Base-by-base conservation (phyloP, 2,888 invertebrate genomes). In the Candidula unifasciata region DNA sequence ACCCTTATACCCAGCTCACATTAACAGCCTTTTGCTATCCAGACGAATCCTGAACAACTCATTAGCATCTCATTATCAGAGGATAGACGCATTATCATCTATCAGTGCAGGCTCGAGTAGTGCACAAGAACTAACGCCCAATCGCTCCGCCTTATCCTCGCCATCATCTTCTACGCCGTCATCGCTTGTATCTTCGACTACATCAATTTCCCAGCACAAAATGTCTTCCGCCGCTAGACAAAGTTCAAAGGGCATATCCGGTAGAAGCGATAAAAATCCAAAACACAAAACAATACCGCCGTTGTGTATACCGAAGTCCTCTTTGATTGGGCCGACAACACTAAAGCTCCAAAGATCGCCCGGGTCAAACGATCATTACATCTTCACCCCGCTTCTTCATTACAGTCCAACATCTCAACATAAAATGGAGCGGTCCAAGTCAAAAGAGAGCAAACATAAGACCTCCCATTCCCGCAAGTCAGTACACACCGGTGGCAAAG, bases 341-440 rank as follows among this genome's bases (percentile, higher is more conserved):
- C 71, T 85, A 21, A 85, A 85, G 44, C 71, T 85, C 1, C 85
- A 85, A 37, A 37, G 85, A 30, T 85, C 85, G 13, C 85, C 85
- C 5, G 85, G 85, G 24, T 85, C 85, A 2, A 81, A 77, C 24
- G 85, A 85, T 35, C 84, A 84, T 37, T 85, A 85, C 54, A 77
- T 81, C 37, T 77, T 82, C 33, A 37, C 80, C 21, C 85, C 80
- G 13, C 35, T 71, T 8, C 24, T 44, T 13, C 73, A 57, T 16
- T 64, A 54, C 57, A 44, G 8, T 13, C 44, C 44, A 13, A 54
- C 52, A 10, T 8, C 64, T 27, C 80, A 77, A 33, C 80, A 60
- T 35, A 52, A 66, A 33, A 77, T 80, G 18, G 83, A 77, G 13
- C 52, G 77, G 21, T 60, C 66, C 1, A 77, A 79, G 27, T 18